Evolutionary conservation across 2,113 vertebrate genomes (phyloP).

Genomic region (Orthonyx spaldingii): DNA sequence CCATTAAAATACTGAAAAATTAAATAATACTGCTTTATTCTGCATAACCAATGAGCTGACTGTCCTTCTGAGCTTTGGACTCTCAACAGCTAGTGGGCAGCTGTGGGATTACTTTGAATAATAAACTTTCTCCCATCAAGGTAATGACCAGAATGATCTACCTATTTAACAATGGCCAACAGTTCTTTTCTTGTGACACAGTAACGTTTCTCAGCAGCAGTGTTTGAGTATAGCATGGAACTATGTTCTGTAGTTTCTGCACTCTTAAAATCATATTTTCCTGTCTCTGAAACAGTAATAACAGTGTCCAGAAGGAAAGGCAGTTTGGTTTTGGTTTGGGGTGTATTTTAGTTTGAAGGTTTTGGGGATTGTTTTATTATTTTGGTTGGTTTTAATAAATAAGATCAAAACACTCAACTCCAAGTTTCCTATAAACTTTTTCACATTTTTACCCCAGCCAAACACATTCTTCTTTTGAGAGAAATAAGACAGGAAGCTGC

Average conservation of each 20-base stretch:
- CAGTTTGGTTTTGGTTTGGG: not conserved
- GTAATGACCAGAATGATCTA: not conserved
- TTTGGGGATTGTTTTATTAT: not conserved
- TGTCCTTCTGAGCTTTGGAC: not conserved
- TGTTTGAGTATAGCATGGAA: not conserved
- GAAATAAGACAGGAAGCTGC: not conserved
- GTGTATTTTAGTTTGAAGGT: not conserved
- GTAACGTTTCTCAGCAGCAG: not conserved
- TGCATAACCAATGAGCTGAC: not conserved
- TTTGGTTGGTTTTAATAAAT: not conserved
- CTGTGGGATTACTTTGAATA: not conserved
- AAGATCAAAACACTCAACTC: not conserved
- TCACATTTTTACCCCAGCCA: not conserved
- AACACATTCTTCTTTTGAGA: not conserved
- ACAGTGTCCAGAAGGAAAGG: not conserved
- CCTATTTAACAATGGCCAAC: not conserved
- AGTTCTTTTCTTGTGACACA: not conserved
- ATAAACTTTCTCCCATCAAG: not conserved
- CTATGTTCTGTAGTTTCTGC: not conserved
- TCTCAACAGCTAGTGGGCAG: not conserved
- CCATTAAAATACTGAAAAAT: not conserved
- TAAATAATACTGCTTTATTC: not conserved
- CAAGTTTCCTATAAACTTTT: not conserved
- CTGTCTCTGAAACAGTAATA: not conserved
- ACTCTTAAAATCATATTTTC: not conserved